A percentile compares a stretch with the other conserved stretches of the same genome.
These are phyloP conservation scores for Ennomos fuscantarius DNA, from an alignment of 2,888 invertebrate species.

Conservation along the genomic window DNA sequence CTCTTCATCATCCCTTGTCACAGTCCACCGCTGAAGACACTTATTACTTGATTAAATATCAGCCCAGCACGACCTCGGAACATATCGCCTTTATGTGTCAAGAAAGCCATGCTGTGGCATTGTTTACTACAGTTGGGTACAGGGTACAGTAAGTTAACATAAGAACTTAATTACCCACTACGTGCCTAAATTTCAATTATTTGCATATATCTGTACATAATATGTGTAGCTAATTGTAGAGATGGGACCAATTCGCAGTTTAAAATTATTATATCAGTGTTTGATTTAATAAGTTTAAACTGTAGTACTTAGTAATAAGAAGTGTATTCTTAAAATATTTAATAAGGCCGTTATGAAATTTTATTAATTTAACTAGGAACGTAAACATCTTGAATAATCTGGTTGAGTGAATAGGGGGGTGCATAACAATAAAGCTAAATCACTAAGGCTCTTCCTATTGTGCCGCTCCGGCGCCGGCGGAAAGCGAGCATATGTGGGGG, in stretches of 20 bases:
- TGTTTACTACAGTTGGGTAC: slow-evolving; percentile 19
- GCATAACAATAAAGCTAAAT: slow-evolving; percentile 84
- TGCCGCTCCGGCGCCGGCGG: slow-evolving; percentile 81
- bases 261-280: too few relatives aligned
- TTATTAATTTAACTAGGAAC: slow-evolving; percentile 18
- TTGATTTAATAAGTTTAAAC: too few relatives aligned
- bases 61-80: slow-evolving; percentile 41
- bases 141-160: too few relatives aligned
- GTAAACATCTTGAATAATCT: slow-evolving; percentile 60
- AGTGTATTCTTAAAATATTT: too few relatives aligned
- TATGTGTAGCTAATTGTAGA: too few relatives aligned
- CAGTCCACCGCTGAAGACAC: slow-evolving; percentile 56
- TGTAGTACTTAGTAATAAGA: too few relatives aligned
- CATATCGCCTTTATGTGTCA: slow-evolving; percentile 47
- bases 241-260: too few relatives aligned
- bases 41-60: slow-evolving; percentile 55
- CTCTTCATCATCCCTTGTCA: slow-evolving; percentile 67
- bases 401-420: slow-evolving; percentile 64
- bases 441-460: slow-evolving; percentile 76
- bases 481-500: slow-evolving; percentile 78
- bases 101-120: slow-evolving; percentile 12
- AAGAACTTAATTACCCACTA: too few relatives aligned
- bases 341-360: background rate
- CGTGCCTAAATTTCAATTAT: too few relatives aligned
- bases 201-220: too few relatives aligned